Evolutionary conservation across 2,113 vertebrate species (phyloP), one percentile per base, ranked within the genome.

Genomic region (Planiliza haematocheilus): DNA sequence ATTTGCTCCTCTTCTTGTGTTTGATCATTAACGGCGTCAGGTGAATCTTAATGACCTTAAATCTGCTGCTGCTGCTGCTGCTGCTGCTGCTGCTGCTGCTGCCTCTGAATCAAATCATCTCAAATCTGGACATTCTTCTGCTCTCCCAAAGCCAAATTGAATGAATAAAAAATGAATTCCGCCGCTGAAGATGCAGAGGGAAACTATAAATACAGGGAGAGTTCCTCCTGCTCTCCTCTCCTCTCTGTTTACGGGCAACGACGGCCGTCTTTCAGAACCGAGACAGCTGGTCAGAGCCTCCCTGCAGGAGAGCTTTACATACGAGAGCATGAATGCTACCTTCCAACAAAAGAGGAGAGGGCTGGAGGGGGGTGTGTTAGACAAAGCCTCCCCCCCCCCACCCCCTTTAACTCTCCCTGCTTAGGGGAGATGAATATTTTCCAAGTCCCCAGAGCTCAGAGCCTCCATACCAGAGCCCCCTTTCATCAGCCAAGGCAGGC

Each of bases 371-470:
- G 71, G 68, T 13, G 73, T 79, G 83, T 86, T 83, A 89, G 87
- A 93, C 87, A 91, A 93, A 92, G 85, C 84, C 66, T 50, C n/a
- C 39, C 70, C 51, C 71, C 71, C 74, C 66, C 76, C 39, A 30
- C n/a, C n/a, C n/a, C n/a, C n/a, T n/a, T 60, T 38, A 74, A 84
- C 82, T 83, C 83, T 74, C 78, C 56, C 87, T 84, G 77, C 90
- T 90, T 84, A 73, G 80, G 62, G 64, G 86, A 88, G 81, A 89
- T 89, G 88, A 88, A 91, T 89, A 84, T 90, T 90, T 86, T 85
- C 82, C 82, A 81, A 86, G 77, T 86, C 83, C 84, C 83, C 77
- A 61, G 70, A 79, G 77, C 74, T 53, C 63, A 17, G 52, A 62
- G 64, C 37, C 50, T 43, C 75, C 52, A 41, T 55, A 55, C 56